phyloP scores from a whole-genome alignment of 2,888 invertebrate genomes.

The Leptinotarsa haldemani region DNA sequence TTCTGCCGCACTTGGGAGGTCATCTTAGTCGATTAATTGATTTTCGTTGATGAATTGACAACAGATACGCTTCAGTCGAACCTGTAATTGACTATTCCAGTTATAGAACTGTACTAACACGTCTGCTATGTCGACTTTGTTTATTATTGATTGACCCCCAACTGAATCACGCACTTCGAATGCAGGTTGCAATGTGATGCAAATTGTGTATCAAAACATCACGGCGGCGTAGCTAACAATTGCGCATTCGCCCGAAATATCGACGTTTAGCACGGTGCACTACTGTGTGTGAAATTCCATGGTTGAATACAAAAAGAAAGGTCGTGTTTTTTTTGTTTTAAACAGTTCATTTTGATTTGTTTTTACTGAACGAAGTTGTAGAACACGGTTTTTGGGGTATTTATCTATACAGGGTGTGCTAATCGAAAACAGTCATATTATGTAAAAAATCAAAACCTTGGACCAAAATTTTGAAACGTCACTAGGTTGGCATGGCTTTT shows the following conservation, averaged over 20 bases:
- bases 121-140: neutral
- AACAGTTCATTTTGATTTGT: neutral
- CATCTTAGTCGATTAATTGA: slow-evolving; percentile 7
- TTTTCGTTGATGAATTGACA: neutral
- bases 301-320: no score
- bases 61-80: neutral
- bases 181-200: slow-evolving; percentile 10
- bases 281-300: no score
- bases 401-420: no score
- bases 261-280: neutral
- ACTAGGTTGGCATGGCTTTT: no score
- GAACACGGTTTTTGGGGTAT: no score
- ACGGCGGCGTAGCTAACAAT: neutral
- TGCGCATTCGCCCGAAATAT: neutral
- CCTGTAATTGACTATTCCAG: neutral
- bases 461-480: no score
- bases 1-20: slow-evolving; percentile 71
- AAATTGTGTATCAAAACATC: slow-evolving; percentile 7
- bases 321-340: neutral
- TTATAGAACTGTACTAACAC: neutral
- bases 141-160: slow-evolving; percentile 10
- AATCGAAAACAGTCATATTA: no score
- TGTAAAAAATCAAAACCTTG: no score
- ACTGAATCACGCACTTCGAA: neutral
- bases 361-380: neutral